A percentile compares a stretch with the other conserved stretches of the same genome.
Evolutionary conservation across 1,140 invertebrate species (phyloP).

Genomic region (Adoxophyes honmai): DNA sequence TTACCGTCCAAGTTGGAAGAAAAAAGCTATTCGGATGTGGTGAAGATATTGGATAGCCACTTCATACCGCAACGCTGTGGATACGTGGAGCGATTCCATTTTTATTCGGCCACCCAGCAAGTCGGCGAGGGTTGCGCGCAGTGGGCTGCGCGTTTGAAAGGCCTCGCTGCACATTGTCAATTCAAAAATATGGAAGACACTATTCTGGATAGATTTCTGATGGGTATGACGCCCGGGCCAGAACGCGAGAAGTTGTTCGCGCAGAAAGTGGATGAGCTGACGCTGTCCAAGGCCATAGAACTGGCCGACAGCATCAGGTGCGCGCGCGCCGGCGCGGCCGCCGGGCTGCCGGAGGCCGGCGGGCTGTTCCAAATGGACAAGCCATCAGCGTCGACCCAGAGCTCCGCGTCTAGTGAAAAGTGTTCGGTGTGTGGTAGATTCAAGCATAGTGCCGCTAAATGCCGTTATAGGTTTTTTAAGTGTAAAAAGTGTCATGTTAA

Average conservation of each 20-base stretch:
- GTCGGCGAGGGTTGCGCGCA: neutral
- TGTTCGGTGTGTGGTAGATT: neutral
- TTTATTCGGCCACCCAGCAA: neutral
- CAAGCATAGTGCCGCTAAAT: neutral
- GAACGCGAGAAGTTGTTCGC: conserved; percentile 18
- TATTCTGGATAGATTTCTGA: conserved; percentile 15
- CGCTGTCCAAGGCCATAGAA: neutral
- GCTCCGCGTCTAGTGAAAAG: neutral
- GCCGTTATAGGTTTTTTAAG: neutral
- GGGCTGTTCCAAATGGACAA: neutral
- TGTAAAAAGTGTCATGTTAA: conserved; percentile 16
- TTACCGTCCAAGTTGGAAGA: neutral
- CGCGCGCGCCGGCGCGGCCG: neutral
- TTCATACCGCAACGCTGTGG: neutral
- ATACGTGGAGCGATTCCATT: neutral
- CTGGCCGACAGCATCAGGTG: neutral
- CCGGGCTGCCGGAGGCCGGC: neutral
- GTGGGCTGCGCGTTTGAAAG: neutral
- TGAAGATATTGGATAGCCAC: neutral
- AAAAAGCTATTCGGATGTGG: neutral
- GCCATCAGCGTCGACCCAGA: neutral
- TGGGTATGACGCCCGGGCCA: conserved; percentile 14
- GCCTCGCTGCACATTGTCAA: neutral
- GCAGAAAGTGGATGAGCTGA: neutral
- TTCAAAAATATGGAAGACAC: neutral